Conservation (phyloP, 2,113 vertebrate species). For the Marcusenius ussheri region DNA sequence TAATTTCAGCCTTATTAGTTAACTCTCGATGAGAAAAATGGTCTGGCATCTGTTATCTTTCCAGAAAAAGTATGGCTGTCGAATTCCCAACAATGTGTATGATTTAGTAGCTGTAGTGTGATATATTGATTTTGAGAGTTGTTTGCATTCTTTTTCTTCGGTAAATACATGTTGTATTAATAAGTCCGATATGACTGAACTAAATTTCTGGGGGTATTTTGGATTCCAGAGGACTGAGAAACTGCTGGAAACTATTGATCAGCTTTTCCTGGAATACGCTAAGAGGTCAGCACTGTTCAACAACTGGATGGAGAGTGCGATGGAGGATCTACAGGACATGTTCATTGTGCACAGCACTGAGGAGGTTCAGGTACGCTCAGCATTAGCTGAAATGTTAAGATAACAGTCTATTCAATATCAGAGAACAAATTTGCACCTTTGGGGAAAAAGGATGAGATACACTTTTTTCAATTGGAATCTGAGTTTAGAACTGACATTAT, state of each 20-base stretch:
- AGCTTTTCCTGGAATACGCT: conserved; percentile 70
- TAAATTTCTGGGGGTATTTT: background rate
- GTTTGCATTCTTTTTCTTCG: background rate
- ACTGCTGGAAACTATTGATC: conserved; percentile 68
- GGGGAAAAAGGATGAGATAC: background rate
- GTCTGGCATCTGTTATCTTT: background rate
- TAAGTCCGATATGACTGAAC: background rate
- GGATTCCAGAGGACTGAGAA: conserved; percentile 63
- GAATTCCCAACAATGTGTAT: background rate
- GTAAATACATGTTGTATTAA: background rate
- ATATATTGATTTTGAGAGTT: background rate
- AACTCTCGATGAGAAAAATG: background rate
- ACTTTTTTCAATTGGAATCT: background rate
- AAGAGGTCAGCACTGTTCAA: conserved; percentile 70
- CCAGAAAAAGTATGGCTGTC: background rate
- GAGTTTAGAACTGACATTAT: background rate
- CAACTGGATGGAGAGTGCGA: conserved; percentile 73
- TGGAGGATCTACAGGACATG: conserved; percentile 71
- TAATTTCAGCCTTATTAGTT: background rate
- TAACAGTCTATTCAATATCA: background rate
- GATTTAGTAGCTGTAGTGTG: background rate
- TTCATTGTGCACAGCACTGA: conserved; percentile 87
- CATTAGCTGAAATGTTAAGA: background rate
- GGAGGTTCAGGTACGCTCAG: conserved; percentile 79
- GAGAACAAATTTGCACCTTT: background rate